phyloP scores from a whole-genome alignment of 2,113 vertebrate species.

The Tinamus guttatus region DNA sequence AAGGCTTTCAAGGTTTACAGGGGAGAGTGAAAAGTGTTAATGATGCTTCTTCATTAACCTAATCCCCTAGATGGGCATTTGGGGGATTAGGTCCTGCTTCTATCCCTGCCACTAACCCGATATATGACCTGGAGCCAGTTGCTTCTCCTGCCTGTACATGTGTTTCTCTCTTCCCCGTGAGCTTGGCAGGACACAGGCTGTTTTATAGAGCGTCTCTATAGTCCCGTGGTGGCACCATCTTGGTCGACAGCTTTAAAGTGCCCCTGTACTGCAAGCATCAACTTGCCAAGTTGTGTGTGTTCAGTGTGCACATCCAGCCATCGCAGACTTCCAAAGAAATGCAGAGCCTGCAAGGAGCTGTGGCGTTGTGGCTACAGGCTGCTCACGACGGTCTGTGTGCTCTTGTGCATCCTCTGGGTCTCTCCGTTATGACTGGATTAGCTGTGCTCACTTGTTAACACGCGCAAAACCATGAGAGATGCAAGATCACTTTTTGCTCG shows the following conservation, averaged over 20 bases:
- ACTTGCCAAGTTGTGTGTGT: background rate
- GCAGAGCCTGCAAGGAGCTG: background rate
- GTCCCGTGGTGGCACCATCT: background rate
- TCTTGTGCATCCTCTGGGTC: background rate
- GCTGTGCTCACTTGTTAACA: background rate
- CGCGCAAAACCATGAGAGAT: background rate
- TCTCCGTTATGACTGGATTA: background rate
- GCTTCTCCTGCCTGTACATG: too few species aligned
- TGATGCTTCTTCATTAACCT: background rate
- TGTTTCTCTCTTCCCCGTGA: background rate
- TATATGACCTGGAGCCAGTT: background rate
- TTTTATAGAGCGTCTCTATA: background rate
- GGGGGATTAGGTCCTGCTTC: background rate
- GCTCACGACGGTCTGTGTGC: background rate
- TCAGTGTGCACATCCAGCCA: background rate
- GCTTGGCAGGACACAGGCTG: background rate
- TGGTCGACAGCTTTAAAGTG: background rate
- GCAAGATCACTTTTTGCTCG: background rate
- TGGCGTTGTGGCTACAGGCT: background rate
- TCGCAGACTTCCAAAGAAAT: background rate
- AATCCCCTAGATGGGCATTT: background rate
- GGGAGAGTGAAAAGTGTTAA: background rate
- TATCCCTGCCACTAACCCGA: rapidly evolving
- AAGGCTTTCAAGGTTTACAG: background rate
- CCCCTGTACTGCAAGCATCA: background rate